phyloP scores from a whole-genome alignment of 64 coral and sea anemone genomes.

The Dendrophyllia cribrosa region DNA sequence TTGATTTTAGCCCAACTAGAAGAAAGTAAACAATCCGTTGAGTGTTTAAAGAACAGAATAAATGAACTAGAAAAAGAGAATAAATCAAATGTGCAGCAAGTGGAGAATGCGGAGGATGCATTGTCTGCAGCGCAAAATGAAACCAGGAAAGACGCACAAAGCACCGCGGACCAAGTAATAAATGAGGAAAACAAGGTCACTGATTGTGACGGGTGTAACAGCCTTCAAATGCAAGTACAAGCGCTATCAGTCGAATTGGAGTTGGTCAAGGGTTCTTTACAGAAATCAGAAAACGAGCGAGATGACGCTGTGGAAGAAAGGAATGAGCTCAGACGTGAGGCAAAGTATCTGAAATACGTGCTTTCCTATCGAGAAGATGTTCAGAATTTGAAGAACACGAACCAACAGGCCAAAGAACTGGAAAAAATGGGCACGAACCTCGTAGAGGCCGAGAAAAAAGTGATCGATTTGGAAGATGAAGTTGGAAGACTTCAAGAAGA shows the following conservation, averaged over 20 bases:
- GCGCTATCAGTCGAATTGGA: constrained; percentile 59
- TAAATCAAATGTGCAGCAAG: constrained; percentile 20
- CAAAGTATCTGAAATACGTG: constrained; percentile 87
- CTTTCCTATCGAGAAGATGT: constrained; percentile 90
- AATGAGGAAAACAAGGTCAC: neutral
- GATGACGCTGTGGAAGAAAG: constrained; percentile 69
- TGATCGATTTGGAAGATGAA: constrained; percentile 86
- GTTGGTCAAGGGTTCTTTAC: constrained; percentile 42
- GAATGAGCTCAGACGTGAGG: constrained; percentile 68
- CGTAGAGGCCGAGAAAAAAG: constrained; percentile 85
- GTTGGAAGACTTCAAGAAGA: constrained; percentile 80
- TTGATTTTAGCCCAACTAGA: constrained; percentile 66
- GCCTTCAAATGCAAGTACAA: constrained; percentile 47
- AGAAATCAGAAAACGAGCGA: constrained; percentile 48
- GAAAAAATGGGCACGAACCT: constrained; percentile 79
- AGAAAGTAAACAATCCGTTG: constrained; percentile 53
- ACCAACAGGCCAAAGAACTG: constrained; percentile 69
- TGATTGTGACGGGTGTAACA: constrained; percentile 65
- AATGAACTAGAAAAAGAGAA: constrained; percentile 49
- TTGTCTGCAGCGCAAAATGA: neutral
- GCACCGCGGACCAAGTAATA: neutral
- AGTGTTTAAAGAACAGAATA: constrained; percentile 49
- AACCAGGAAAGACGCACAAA: neutral
- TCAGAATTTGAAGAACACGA: constrained; percentile 51
- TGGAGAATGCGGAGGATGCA: constrained; percentile 58